Percentiles rank a stretch among this genome's conserved stretches.
Evolutionary conservation across 2,888 invertebrate genomes (phyloP).

Genomic region (Sturmia bella): DNA sequence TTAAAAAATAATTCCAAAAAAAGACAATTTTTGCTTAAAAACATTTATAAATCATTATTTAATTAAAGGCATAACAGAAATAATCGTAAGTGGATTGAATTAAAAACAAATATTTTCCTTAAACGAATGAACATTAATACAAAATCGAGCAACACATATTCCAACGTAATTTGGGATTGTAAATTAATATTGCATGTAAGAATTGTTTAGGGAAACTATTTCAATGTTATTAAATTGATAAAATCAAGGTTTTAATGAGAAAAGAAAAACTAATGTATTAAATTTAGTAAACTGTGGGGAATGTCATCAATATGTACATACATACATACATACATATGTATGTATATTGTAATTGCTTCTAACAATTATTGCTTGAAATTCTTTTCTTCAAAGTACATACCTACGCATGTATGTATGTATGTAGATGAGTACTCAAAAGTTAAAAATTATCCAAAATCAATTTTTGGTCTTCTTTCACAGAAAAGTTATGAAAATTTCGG

Average conservation of each 20-base stretch:
- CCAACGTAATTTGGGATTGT: slow-evolving; percentile 20
- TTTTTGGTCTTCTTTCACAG: too few species aligned
- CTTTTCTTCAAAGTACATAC: too few species aligned
- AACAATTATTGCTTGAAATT: too few species aligned
- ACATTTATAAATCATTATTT: slow-evolving; percentile 24
- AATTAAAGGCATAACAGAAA: slow-evolving; percentile 5
- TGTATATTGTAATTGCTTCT: too few species aligned
- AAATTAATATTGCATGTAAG: neutral
- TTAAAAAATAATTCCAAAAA: neutral
- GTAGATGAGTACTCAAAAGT: too few species aligned
- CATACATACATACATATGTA: too few species aligned
- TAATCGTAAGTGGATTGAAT: slow-evolving; percentile 50
- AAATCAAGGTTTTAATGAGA: slow-evolving; percentile 54
- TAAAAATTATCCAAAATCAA: too few species aligned
- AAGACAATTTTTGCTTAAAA: slow-evolving; percentile 17
- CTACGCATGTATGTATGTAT: too few species aligned
- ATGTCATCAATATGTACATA: too few species aligned
- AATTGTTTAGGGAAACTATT: neutral
- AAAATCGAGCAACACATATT: neutral
- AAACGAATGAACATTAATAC: neutral
- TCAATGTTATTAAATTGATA: slow-evolving; percentile 15
- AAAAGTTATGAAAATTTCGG: too few species aligned
- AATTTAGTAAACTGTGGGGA: neutral
- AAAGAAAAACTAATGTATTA: neutral
- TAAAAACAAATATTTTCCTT: neutral